Conservation (phyloP, 2,888 invertebrate genomes). For the Psylliodes chrysocephalus region DNA sequence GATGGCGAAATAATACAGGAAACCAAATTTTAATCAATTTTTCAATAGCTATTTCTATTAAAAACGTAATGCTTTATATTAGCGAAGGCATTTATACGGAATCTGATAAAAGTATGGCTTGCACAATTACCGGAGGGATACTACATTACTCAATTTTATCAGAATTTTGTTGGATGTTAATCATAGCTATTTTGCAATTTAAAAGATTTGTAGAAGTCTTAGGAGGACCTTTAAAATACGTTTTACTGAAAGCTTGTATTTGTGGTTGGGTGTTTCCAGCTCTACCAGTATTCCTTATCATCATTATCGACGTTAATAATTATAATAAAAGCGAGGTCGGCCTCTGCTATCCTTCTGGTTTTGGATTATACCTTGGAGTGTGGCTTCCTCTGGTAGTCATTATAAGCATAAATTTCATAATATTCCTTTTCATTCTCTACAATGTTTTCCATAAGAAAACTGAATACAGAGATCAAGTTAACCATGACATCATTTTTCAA, state of each 20-base stretch:
- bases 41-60: conserved; percentile 53
- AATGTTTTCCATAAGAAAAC: conserved; percentile 63
- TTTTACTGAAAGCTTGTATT: conserved; percentile 68
- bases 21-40: conserved; percentile 60
- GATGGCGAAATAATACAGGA: conserved; percentile 68
- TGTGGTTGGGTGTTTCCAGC: conserved; percentile 73
- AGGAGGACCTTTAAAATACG: conserved; percentile 65
- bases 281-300: conserved; percentile 66
- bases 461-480: conserved; percentile 49
- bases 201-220: conserved; percentile 73
- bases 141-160: conserved; percentile 76
- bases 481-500: conserved; percentile 63
- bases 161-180: conserved; percentile 79
- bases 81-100: conserved; percentile 42
- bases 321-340: conserved; percentile 62
- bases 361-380: conserved; percentile 68
- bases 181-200: conserved; percentile 76
- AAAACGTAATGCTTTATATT: conserved; percentile 54
- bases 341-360: conserved; percentile 69
- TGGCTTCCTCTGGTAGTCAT: conserved; percentile 68
- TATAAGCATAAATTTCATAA: conserved; percentile 68
- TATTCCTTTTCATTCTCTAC: conserved; percentile 70
- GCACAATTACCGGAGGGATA: conserved; percentile 68
- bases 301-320: conserved; percentile 65
- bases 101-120: conserved; percentile 68